These are phyloP conservation scores for Morpho achilles DNA, from an alignment of 2,888 invertebrate species.

Conservation along the genomic window DNA sequence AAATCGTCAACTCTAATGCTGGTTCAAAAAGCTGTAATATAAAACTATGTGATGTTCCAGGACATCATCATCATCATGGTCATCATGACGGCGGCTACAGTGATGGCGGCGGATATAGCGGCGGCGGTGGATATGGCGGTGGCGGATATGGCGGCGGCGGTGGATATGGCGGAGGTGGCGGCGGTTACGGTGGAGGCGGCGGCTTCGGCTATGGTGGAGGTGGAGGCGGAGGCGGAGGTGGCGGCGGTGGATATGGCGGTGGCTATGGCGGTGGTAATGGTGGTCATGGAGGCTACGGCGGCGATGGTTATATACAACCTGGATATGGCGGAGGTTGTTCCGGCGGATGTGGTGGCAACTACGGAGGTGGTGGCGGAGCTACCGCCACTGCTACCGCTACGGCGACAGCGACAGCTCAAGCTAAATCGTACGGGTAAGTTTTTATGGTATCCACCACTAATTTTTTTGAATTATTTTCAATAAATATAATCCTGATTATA, in stretches of 20 bases:
- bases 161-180: slow-evolving; percentile 23
- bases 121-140: slow-evolving; percentile 15
- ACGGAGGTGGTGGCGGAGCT: slow-evolving; percentile 30
- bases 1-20: too few relatives aligned
- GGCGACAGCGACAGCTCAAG: slow-evolving; percentile 39
- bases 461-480: too few relatives aligned
- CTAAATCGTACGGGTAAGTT: slow-evolving; percentile 21
- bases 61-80: too few relatives aligned
- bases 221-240: slow-evolving; percentile 27
- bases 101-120: slow-evolving; percentile 13
- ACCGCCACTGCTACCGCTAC: slow-evolving; percentile 44
- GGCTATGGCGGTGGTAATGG: slow-evolving; percentile 31
- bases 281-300: slow-evolving; percentile 30
- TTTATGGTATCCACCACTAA: too few relatives aligned
- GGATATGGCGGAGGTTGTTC: slow-evolving; percentile 27
- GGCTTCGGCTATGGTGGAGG: slow-evolving; percentile 31
- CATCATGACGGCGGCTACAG: slow-evolving; percentile 17
- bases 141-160: slow-evolving; percentile 24
- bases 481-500: too few relatives aligned
- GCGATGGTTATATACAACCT: slow-evolving; percentile 19
- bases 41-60: too few relatives aligned
- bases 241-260: slow-evolving; percentile 28
- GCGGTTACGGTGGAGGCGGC: slow-evolving; percentile 11
- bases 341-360: slow-evolving; percentile 20
- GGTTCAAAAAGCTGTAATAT: too few relatives aligned